Base-by-base conservation (phyloP, 2,113 vertebrate species). In the Cottus gobio region DNA sequence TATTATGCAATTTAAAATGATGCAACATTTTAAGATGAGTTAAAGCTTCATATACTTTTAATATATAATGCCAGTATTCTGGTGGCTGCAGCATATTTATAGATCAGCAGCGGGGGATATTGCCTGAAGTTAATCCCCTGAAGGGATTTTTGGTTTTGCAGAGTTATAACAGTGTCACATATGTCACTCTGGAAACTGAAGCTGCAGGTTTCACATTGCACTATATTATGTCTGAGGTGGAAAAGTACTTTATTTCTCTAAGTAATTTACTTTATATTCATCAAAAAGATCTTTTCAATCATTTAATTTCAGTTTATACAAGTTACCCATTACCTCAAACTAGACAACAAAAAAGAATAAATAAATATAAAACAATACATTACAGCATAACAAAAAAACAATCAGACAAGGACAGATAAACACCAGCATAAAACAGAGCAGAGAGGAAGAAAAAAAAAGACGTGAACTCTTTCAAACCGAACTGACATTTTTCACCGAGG, bases 401-500 rank as follows among this genome's bases (percentile, higher is more conserved):
- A n/a, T n/a, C n/a, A n/a, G n/a, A n/a, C n/a, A n/a, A n/a, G n/a
- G n/a, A n/a, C n/a, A n/a, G n/a, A n/a, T n/a, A n/a, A n/a, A n/a
- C n/a, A n/a, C n/a, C n/a, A n/a, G n/a, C n/a, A n/a, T n/a, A n/a
- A n/a, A n/a, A n/a, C n/a, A n/a, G n/a, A n/a, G n/a, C 15, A 36
- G 31, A 63, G 36, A 69, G 60, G n/a, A n/a, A 16, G 36, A n/a
- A n/a, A 34, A 42, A 73, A 87, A 85, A 83, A 88, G 57, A 56
- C 30, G 31, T 80, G 70, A 89, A 87, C 82, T 75, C 79, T 85
- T 87, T 84, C 63, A 85, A 84, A 88, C 74, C 62, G 68, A 78
- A 56, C 73, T 88, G 83, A 86, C 84, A 90, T 92, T 90, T 89
- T 90, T 90, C 80, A 84, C 72, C 52, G 26, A 69, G 78, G 42